Base-by-base conservation (phyloP, 2,113 vertebrate species). In the Aegotheles bennettii region DNA sequence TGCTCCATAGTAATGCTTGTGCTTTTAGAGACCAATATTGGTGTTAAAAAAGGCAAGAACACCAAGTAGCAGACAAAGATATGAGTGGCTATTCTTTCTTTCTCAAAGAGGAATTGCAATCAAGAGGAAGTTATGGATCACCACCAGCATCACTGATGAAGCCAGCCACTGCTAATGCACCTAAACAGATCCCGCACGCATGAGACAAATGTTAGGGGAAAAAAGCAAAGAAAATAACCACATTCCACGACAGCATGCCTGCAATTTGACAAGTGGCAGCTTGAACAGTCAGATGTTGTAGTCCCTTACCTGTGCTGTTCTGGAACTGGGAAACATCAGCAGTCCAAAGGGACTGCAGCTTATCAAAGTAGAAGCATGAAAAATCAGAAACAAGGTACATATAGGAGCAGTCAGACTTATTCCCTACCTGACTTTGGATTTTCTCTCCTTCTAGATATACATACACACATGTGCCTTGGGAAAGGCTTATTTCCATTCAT, bases 351-450 rank as follows among this genome's bases (percentile, higher is more conserved):
- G 38, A 51, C 7, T 53, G n/a, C 28, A 79, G 25, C 14, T 6
- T 7, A 67, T 8, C 35, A 67, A 61, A 53, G 26, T 26, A 67
- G 26, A 63, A 84, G 16, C 8, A 63, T 13, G n/a, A 63, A 50
- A 71, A 61, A 17, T 10, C n/a, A 45, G 40, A 35, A 56, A 53
- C 5, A 25, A 12, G 1, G 1, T 8, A 65, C 0, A 2, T 17
- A 60, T 1, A 40, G 40, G 13, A 87, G 8, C 25, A 69, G 18
- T 14, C 42, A 70, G 48, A 56, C 33, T 2, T 9, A 80, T 8
- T 77, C 29, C 33, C 25, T 75, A 31, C 25, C 57, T 40, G 4
- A 47, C 50, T 78, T 60, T 0, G 1, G 10, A 7, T 7, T 87
- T 75, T 59, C 5, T 56, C 59, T 78, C 14, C 19, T 84, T 43